Evolutionary conservation across 2,113 vertebrate species (phyloP).

Genomic region (Prionailurus viverrinus): DNA sequence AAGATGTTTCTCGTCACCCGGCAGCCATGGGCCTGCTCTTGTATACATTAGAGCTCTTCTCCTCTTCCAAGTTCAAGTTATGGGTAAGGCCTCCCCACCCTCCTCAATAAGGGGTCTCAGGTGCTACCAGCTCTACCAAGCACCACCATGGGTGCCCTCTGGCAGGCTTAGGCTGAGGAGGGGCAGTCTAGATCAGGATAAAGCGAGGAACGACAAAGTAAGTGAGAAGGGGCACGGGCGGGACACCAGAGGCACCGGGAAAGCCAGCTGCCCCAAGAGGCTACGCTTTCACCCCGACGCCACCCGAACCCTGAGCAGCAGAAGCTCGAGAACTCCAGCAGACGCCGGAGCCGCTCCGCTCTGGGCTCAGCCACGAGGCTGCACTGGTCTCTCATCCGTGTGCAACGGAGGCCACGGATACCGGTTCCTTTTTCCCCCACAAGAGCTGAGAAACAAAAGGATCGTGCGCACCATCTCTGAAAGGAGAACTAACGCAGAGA

Average conservation of each 20-base stretch:
- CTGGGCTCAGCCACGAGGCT: not conserved
- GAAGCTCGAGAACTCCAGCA: not conserved
- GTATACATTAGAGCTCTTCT: not conserved
- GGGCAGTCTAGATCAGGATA: not conserved
- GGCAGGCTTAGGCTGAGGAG: not conserved
- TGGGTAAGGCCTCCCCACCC: not conserved
- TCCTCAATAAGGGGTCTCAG: not conserved
- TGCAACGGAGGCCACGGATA: not conserved
- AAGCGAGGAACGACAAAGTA: not conserved
- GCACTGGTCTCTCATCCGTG: not conserved
- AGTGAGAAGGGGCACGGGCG: not conserved
- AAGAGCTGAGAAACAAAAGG: not conserved
- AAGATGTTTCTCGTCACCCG: not conserved
- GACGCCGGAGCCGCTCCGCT: not conserved
- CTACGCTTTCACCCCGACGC: not conserved
- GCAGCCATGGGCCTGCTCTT: not conserved
- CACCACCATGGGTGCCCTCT: not conserved
- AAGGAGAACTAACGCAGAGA: not conserved
- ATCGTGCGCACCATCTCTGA: not conserved
- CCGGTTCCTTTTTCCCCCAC: not conserved
- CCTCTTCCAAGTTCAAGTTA: not conserved
- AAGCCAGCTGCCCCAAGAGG: not conserved
- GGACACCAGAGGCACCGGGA: not conserved
- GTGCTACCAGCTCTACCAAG: not conserved
- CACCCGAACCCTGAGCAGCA: not conserved